These are phyloP conservation scores for Thymallus thymallus DNA, from an alignment of 2,113 vertebrate genomes.

Conservation along the genomic window DNA sequence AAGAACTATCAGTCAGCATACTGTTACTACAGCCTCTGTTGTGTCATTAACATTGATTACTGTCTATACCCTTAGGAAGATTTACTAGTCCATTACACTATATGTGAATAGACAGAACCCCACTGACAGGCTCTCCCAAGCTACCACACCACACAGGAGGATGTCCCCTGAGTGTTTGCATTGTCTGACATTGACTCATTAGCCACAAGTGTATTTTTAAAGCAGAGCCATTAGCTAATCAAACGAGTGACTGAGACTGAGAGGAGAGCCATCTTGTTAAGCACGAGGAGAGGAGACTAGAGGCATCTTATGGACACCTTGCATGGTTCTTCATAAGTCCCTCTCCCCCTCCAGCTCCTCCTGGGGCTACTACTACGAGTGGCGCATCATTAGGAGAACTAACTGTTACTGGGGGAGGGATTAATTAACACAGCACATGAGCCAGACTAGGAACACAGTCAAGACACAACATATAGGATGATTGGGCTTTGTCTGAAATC, in stretches of 20 bases:
- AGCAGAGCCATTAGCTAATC: slow-evolving; percentile 56
- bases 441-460: neutral
- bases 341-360: neutral
- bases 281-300: slow-evolving; percentile 32
- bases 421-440: neutral
- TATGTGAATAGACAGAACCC: neutral
- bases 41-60: too few relatives aligned
- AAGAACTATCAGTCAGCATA: slow-evolving; percentile 5
- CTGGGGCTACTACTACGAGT: neutral
- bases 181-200: slow-evolving; percentile 40
- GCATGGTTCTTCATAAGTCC: neutral
- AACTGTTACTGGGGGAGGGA: neutral
- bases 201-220: slow-evolving; percentile 45
- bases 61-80: too few relatives aligned
- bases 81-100: too few relatives aligned
- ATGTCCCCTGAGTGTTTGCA: neutral
- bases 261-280: slow-evolving; percentile 44
- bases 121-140: too few relatives aligned
- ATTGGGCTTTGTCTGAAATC: neutral
- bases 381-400: neutral
- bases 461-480: too few relatives aligned
- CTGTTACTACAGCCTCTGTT: slow-evolving; percentile 12
- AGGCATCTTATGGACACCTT: slow-evolving; percentile 44
- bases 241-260: slow-evolving; percentile 43
- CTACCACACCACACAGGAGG: neutral